Evolutionary conservation across 2,113 vertebrate genomes (phyloP).

Genomic region (Arothron firmamentum): DNA sequence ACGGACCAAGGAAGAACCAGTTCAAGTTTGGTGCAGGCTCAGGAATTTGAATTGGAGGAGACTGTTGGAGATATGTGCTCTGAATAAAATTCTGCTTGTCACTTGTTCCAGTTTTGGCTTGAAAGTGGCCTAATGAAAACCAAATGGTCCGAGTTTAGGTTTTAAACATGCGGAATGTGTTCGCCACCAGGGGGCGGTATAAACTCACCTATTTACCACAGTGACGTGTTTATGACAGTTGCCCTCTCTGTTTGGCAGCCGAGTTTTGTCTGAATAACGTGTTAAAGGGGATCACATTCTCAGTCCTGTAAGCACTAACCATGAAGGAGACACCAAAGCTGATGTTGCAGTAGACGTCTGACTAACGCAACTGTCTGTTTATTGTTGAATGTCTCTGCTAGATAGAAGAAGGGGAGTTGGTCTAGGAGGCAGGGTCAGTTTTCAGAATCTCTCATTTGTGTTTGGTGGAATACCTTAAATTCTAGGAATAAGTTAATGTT

Average conservation of each 20-base stretch:
- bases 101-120: background rate
- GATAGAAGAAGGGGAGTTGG: conserved; percentile 18
- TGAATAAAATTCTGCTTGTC: background rate
- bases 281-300: conserved; percentile 49
- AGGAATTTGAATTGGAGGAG: background rate
- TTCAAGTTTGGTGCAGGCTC: background rate
- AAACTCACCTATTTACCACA: conserved; percentile 8
- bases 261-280: conserved; percentile 62
- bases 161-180: background rate
- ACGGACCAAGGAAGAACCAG: background rate
- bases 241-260: conserved; percentile 12
- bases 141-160: background rate
- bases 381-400: conserved; percentile 39
- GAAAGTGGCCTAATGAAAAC: background rate
- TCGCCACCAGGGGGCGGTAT: conserved; percentile 60
- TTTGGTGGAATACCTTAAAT: conserved; percentile 54
- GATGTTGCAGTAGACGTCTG: conserved; percentile 3
- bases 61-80: background rate
- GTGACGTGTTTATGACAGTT: conserved; percentile 33
- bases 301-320: conserved; percentile 38
- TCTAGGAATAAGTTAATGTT: conserved; percentile 62
- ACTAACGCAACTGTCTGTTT: conserved; percentile 20
- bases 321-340: conserved; percentile 20
- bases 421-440: conserved; percentile 35
- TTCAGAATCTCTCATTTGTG: conserved; percentile 42